Percentiles rank a stretch among this genome's conserved stretches.
These are phyloP conservation scores for Ictalurus furcatus DNA, from an alignment of 2,113 vertebrate species.

Conservation along the genomic window DNA sequence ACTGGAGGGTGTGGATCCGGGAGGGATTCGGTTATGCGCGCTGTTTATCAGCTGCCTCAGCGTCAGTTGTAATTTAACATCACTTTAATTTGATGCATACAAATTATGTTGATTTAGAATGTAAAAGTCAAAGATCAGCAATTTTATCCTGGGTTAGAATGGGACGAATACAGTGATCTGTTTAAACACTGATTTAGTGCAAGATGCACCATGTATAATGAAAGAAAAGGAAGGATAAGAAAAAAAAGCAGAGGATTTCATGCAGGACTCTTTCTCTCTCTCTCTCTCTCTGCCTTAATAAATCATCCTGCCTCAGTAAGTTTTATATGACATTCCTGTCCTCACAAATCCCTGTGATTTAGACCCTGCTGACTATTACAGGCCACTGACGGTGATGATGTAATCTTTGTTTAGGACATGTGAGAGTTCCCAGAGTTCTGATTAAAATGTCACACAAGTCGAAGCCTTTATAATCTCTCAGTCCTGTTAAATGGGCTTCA, in stretches of 20 bases:
- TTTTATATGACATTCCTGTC: not conserved
- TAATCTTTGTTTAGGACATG: conserved; percentile 28
- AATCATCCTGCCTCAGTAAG: conserved; percentile 23
- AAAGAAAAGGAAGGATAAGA: not conserved
- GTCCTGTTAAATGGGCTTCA: not conserved
- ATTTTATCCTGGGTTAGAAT: not conserved
- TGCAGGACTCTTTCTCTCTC: not conserved
- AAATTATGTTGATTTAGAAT: not conserved
- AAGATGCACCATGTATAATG: not conserved
- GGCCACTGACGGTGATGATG: conserved; percentile 16
- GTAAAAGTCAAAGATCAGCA: not conserved
- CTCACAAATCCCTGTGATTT: conserved; percentile 3
- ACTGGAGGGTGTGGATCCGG: conserved; percentile 12
- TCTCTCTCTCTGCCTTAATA: not conserved
- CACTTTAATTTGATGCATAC: not conserved
- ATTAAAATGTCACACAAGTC: not conserved
- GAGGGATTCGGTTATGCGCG: not conserved
- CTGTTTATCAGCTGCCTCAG: not conserved
- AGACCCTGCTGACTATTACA: conserved; percentile 22
- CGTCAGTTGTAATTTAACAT: not conserved
- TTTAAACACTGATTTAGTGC: not conserved
- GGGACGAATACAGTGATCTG: not conserved
- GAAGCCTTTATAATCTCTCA: conserved; percentile 9
- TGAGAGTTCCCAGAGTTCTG: not conserved
- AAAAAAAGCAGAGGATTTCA: not conserved